A percentile compares a stretch with the other conserved stretches of the same genome.
These are phyloP conservation scores for Cantharis flavilabris DNA, from an alignment of 2,888 invertebrate genomes.

Conservation along the genomic window DNA sequence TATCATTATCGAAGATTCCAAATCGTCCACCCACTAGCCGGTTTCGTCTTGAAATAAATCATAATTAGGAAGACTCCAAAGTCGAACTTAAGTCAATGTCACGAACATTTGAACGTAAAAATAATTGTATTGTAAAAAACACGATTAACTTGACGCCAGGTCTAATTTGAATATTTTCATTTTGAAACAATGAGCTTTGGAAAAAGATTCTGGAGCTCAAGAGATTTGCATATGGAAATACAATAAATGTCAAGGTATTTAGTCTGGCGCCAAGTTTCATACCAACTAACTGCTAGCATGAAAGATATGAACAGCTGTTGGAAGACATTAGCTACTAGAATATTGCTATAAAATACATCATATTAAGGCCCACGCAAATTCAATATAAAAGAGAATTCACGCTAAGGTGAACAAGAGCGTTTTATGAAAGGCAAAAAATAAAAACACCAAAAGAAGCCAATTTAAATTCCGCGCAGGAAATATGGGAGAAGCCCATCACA, in stretches of 20 bases:
- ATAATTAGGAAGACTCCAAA: neutral
- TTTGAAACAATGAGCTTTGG: neutral
- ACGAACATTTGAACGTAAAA: neutral
- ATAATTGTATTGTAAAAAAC: neutral
- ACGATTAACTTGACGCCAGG: neutral
- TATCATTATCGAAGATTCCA: neutral
- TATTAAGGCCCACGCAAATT: slow-evolving; percentile 17
- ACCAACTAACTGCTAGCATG: slow-evolving; percentile 14
- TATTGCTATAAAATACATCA: slow-evolving; percentile 18
- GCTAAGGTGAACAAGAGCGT: neutral
- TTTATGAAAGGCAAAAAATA: neutral
- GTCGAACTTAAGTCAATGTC: slow-evolving; percentile 4
- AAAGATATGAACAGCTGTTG: slow-evolving; percentile 22
- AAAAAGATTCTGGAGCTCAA: slow-evolving; percentile 4
- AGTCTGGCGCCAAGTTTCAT: slow-evolving; percentile 28
- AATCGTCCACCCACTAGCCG: neutral
- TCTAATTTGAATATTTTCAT: neutral
- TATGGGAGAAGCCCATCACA: neutral
- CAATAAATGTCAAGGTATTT: slow-evolving; percentile 30
- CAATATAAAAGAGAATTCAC: neutral
- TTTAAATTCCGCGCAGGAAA: neutral
- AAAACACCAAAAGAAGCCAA: neutral
- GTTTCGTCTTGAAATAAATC: neutral
- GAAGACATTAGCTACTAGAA: slow-evolving; percentile 17
- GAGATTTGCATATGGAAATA: slow-evolving; percentile 14